A percentile compares a stretch with the other conserved stretches of the same genome.
These are phyloP conservation scores for Clepsis dumicolana DNA, from an alignment of 2,888 invertebrate genomes.

Conservation along the genomic window DNA sequence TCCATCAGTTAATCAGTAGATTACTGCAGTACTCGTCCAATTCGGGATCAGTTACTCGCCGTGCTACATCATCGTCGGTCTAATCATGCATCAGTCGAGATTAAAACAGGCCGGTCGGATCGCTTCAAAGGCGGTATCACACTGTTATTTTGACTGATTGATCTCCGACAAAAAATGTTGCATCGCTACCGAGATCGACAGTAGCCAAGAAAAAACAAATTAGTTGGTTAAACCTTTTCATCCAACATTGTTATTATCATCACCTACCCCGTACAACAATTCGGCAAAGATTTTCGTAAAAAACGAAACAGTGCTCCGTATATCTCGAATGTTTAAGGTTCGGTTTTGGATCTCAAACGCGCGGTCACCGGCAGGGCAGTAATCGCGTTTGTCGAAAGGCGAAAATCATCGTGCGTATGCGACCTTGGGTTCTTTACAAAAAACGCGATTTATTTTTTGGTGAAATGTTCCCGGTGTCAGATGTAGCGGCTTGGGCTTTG, in stretches of 20 bases:
- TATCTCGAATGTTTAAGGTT: slow-evolving; percentile 62
- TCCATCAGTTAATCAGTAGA: slow-evolving; percentile 66
- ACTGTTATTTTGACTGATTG: slow-evolving; percentile 87
- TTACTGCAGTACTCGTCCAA: slow-evolving; percentile 71
- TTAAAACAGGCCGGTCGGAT: slow-evolving; percentile 84
- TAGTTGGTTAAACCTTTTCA: slow-evolving; percentile 86
- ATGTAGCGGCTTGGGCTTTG: slow-evolving; percentile 84
- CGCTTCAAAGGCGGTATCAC: slow-evolving; percentile 86
- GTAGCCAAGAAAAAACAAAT: slow-evolving; percentile 86
- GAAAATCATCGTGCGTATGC: slow-evolving; percentile 82
- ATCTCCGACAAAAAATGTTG: slow-evolving; percentile 83
- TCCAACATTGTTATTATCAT: slow-evolving; percentile 85
- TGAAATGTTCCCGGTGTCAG: slow-evolving; percentile 82
- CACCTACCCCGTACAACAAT: slow-evolving; percentile 76
- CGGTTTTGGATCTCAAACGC: slow-evolving; percentile 44
- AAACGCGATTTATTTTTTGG: slow-evolving; percentile 81
- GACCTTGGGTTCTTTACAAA: slow-evolving; percentile 79
- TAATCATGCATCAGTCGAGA: slow-evolving; percentile 85
- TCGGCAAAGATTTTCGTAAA: slow-evolving; percentile 56
- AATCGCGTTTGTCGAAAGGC: slow-evolving; percentile 77
- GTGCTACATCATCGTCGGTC: slow-evolving; percentile 84
- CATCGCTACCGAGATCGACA: slow-evolving; percentile 85
- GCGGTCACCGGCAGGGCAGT: slow-evolving; percentile 47
- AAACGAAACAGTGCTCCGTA: slow-evolving; percentile 54
- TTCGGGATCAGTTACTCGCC: slow-evolving; percentile 78